These are phyloP conservation scores for Chaenocephalus aceratus DNA, from an alignment of 2,113 vertebrate genomes.

Conservation along the genomic window DNA sequence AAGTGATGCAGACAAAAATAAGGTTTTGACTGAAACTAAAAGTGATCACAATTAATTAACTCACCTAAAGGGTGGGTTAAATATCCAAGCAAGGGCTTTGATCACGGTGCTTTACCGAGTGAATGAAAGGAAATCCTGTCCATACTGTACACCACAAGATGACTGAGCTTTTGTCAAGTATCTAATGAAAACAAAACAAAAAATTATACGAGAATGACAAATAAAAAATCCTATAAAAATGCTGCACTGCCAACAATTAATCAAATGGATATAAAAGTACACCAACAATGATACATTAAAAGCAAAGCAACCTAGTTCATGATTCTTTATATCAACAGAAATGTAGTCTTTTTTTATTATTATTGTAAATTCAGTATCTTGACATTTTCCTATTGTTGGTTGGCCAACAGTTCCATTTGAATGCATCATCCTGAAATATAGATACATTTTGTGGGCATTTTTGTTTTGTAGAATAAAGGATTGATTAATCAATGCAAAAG, in stretches of 20 bases:
- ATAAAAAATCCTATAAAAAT: too few relatives aligned
- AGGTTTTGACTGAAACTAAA: background rate
- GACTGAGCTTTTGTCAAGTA: background rate
- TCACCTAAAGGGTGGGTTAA: background rate
- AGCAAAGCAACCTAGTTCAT: background rate
- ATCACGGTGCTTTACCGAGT: background rate
- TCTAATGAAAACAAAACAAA: background rate
- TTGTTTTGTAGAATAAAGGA: background rate
- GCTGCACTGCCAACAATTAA: too few relatives aligned
- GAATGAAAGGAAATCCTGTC: background rate
- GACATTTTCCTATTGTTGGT: background rate
- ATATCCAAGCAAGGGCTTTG: background rate
- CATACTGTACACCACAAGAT: background rate
- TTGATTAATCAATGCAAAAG: background rate
- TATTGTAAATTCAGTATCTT: background rate
- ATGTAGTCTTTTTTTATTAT: background rate
- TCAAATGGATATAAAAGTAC: background rate
- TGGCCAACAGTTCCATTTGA: background rate
- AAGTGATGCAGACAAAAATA: conserved; percentile 2
- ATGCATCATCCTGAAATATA: background rate
- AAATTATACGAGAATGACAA: too few relatives aligned
- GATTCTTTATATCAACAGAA: background rate
- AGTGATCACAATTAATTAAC: background rate
- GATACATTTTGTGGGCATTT: background rate
- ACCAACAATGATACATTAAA: background rate